Evolutionary conservation across 2,113 vertebrate genomes (phyloP), one percentile per base, ranked within the genome.

Genomic region (Clarias macrocephalus): DNA sequence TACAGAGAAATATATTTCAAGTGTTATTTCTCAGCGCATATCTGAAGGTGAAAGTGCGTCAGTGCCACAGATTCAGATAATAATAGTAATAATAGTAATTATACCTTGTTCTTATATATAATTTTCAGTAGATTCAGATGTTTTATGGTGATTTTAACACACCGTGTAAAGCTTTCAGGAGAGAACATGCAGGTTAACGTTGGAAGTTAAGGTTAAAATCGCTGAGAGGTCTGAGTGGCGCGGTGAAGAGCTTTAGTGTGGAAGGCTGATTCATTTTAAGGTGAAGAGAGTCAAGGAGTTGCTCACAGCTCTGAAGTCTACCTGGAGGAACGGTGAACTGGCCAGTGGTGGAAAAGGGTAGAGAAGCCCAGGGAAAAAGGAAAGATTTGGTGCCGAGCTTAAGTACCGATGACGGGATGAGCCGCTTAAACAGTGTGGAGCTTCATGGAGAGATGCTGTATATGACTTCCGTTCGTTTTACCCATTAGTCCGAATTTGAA

Each of bases 71-170:
- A 0, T 54, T 83, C 52, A 33, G 65, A 66, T 12, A n/a, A 37
- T 77, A 28, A 77, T 54, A 54, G 18, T 54, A 77, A 75, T 75
- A 75, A 75, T 52, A 75, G 52, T 75, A n/a, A 77, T 77, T n/a
- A 16, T 25, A 54, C 48, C 7, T 3, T n/a, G 75, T 6, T 28
- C 48, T 77, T 54, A 28, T n/a, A 54, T 56, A 77, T 18, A 15
- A 52, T 56, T 77, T 56, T 28, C 42, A 25, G 42, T 25, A 48
- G 25, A 52, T 23, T 11, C 4, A 54, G 23, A n/a, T 28, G 42
- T 42, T 75, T 75, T 48, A 11, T 0, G 42, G 6, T 54, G 25
- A n/a, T 13, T 77, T 77, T 30, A 54, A 5, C 73, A 28, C 15
- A 48, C 48, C 0, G 0, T 77, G 18, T 13, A n/a, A 77, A 48